Base-by-base conservation (phyloP, 2,888 invertebrate species). In the Hydropsyche betteni region DNA sequence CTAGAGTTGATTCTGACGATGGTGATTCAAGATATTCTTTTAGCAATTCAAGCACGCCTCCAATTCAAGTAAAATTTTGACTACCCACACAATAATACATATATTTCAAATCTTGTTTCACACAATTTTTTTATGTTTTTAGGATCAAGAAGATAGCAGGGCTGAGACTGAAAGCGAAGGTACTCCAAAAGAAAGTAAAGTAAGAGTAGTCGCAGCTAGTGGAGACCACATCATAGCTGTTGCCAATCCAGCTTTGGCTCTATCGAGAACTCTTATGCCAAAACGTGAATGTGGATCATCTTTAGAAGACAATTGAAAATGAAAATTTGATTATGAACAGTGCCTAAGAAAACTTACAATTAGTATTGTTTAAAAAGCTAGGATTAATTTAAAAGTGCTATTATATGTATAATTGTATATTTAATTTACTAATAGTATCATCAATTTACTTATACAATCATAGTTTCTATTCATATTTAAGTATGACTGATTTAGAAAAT, bases 211-310 rank as follows among this genome's bases (percentile, higher is more conserved):
- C 78, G 93, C 95, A 0, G 92, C 94, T 0, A 91, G 94, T 12
- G 95, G 94, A 0, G 93, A 93, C 83, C 93, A 94, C 83, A 95
- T 95, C 82, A 95, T 95, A 81, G 95, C 95, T 0, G 95, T 95
- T 0, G 94, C 95, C 33, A 95, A 95, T 88, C 95, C 95, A 12
- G 95, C 95, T 2, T 86, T 95, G 80, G 91, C 91, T 14, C 87
- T 91, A 83, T 68, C 74, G 8, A 51, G 74, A 70, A 71, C 75
- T 8, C 72, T 78, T 7, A 64, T 75, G 55, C 74, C 79, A 5
- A 77, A 79, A 72, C 74, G 77, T 53, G 77, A 78, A 53, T 69
- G 75, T 12, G 69, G 75, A 5, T 78, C 77, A 38, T 74, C 77
- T 10, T 68, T 78, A 24, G 77, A 78, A 72, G 76, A 79, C 58